Conservation (phyloP, 2,113 vertebrate species). For the Alligator sinensis region DNA sequence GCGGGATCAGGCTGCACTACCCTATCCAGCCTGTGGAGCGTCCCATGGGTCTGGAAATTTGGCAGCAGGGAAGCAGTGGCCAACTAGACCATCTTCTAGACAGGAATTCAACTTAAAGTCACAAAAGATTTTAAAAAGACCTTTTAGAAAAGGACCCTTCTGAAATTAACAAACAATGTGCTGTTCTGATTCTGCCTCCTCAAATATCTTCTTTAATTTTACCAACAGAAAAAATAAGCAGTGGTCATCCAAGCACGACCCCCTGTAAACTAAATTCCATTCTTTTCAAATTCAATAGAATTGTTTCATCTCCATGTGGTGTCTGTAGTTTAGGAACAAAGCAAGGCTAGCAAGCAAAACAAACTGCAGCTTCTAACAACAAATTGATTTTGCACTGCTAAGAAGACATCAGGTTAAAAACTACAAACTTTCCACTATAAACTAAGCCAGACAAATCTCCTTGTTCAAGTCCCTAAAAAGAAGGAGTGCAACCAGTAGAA, state of each 20-base stretch:
- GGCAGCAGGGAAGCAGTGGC: too few species aligned
- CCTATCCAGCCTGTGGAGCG: too few species aligned
- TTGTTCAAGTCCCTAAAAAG: neutral
- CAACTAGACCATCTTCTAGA: neutral
- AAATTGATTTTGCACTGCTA: neutral
- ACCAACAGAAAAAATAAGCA: neutral
- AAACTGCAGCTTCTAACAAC: neutral
- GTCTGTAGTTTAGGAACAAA: neutral
- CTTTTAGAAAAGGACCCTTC: too few species aligned
- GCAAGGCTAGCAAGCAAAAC: neutral
- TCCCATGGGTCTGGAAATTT: too few species aligned
- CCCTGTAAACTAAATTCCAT: neutral
- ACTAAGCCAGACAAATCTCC: neutral
- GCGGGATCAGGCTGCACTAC: too few species aligned
- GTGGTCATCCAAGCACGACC: neutral
- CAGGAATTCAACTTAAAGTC: neutral
- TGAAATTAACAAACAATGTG: neutral
- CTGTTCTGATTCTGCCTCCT: neutral
- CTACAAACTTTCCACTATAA: neutral
- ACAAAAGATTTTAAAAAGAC: too few species aligned
- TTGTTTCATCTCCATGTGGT: neutral
- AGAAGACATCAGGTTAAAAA: neutral
- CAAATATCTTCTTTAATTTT: neutral
- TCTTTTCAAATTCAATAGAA: neutral
- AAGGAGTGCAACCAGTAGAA: neutral